Evolutionary conservation across 2,888 invertebrate genomes (phyloP).

Genomic region (Cantharis nigra): DNA sequence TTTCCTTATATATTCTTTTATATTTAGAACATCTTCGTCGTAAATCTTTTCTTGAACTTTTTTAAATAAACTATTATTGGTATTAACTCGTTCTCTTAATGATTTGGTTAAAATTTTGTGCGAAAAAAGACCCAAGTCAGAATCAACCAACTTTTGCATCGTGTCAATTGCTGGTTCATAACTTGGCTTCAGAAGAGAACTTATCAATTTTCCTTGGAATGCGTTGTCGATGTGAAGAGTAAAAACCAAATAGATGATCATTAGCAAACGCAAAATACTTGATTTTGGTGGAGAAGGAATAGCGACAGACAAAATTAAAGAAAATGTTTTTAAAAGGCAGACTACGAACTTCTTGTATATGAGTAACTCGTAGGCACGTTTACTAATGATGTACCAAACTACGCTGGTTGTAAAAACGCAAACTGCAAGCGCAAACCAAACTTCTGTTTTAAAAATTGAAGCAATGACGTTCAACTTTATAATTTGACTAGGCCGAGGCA

Average conservation of each 20-base stretch:
- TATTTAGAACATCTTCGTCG: neutral
- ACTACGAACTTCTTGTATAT: neutral
- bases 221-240: neutral
- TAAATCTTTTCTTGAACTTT: neutral
- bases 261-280: neutral
- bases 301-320: neutral
- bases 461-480: neutral
- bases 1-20: neutral
- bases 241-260: slow-evolving; percentile 1
- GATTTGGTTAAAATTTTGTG: neutral
- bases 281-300: neutral
- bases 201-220: neutral
- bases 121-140: neutral
- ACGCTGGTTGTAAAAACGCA: neutral
- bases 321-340: neutral
- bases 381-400: neutral
- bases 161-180: neutral
- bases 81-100: neutral
- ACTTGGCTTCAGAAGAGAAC: neutral
- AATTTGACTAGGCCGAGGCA: neutral
- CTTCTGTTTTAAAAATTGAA: neutral
- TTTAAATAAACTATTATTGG: neutral
- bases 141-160: slow-evolving; percentile 3
- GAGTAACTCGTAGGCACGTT: neutral
- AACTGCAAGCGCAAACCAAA: neutral